Evolutionary conservation across 2,113 vertebrate genomes (phyloP).

Genomic region (Cyphomyrus plagiostoma): DNA sequence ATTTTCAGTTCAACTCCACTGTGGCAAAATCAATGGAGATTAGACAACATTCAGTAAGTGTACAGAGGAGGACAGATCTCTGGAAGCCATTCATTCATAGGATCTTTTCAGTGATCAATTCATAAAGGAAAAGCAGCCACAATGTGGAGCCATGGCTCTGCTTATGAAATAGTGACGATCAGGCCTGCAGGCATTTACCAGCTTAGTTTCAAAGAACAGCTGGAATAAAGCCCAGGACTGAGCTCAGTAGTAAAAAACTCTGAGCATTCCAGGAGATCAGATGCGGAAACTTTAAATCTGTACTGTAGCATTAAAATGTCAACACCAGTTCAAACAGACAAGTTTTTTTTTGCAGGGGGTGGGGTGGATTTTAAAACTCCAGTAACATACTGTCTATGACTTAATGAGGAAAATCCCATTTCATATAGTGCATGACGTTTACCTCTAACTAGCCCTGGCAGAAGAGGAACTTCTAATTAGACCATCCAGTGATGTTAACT

Average conservation of each 20-base stretch:
- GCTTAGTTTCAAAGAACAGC: not conserved
- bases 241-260: not conserved
- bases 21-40: not conserved
- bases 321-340: constrained; percentile 6
- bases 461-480: not conserved
- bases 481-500: not conserved
- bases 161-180: not conserved
- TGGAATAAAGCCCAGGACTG: not conserved
- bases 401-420: not conserved
- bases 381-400: not conserved
- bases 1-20: not conserved
- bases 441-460: not conserved
- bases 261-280: not conserved
- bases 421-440: not conserved
- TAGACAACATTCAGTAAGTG: not conserved
- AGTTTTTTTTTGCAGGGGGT: not conserved
- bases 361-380: not conserved
- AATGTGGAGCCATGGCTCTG: not conserved
- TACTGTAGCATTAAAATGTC: not conserved
- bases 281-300: not conserved
- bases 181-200: not conserved
- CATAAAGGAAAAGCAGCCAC: not conserved
- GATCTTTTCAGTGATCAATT: not conserved
- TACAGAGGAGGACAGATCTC: not conserved
- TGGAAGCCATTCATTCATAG: not conserved